Conservation (phyloP, 2,888 invertebrate species). For the Andricus curvator region DNA sequence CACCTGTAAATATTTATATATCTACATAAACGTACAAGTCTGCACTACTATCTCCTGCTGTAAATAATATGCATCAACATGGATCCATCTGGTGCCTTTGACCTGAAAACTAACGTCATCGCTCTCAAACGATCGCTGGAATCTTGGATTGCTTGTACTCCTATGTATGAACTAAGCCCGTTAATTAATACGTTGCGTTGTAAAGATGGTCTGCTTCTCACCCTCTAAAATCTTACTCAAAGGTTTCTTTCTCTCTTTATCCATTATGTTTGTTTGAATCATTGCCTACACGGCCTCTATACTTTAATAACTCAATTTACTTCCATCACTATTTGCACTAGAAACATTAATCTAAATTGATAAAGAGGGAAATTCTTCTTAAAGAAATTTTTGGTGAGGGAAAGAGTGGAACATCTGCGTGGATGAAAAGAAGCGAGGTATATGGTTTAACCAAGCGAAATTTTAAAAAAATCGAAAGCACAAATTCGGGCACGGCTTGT, state of each 20-base stretch:
- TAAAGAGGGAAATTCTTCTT: neutral
- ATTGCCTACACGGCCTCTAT: neutral
- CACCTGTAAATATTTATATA: slow-evolving; percentile 68
- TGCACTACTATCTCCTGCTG: slow-evolving; percentile 75
- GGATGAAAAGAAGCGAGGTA: slow-evolving; percentile 12
- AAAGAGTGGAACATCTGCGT: slow-evolving; percentile 22
- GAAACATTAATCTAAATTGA: neutral
- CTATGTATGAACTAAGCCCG: slow-evolving; percentile 63
- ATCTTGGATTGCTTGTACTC: slow-evolving; percentile 77
- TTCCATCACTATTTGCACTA: neutral
- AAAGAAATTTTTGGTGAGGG: neutral
- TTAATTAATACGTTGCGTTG: slow-evolving; percentile 43
- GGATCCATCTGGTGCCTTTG: slow-evolving; percentile 73
- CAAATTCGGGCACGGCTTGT: slow-evolving; percentile 73
- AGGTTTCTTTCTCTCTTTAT: slow-evolving; percentile 8
- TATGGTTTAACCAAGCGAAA: slow-evolving; percentile 45
- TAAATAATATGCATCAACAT: slow-evolving; percentile 77
- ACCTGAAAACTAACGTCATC: slow-evolving; percentile 77
- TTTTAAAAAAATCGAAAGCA: slow-evolving; percentile 54
- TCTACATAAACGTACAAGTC: slow-evolving; percentile 61
- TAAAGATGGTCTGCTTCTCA: slow-evolving; percentile 34
- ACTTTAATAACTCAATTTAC: neutral
- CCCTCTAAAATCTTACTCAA: neutral
- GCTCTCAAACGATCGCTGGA: slow-evolving; percentile 77
- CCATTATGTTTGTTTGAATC: neutral